phyloP scores from a whole-genome alignment of 2,113 vertebrate species.

The Microtus ochrogaster region DNA sequence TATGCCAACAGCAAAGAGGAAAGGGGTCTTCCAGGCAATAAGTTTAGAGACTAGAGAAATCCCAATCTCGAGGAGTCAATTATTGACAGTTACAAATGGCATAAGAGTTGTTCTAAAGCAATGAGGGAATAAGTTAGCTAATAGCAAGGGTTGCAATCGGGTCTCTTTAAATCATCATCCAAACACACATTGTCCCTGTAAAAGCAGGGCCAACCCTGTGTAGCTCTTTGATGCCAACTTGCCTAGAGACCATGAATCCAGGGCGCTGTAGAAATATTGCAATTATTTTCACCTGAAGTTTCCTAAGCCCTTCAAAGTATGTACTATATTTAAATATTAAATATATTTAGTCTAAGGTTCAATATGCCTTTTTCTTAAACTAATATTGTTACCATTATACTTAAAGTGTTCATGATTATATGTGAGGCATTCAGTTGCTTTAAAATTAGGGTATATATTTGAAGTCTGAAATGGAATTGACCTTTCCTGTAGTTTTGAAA shows the following conservation, averaged over 20 bases:
- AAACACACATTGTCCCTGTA: slow-evolving; percentile 78
- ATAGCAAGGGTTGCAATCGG: slow-evolving; percentile 85
- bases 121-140: slow-evolving; percentile 87
- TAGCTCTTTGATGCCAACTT: slow-evolving; percentile 86
- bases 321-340: slow-evolving; percentile 81
- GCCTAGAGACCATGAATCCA: slow-evolving; percentile 83
- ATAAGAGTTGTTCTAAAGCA: slow-evolving; percentile 87
- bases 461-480: slow-evolving; percentile 78
- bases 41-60: slow-evolving; percentile 86
- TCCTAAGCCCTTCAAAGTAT: slow-evolving; percentile 82
- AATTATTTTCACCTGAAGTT: slow-evolving; percentile 82
- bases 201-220: slow-evolving; percentile 83
- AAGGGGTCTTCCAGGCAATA: not conserved
- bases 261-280: slow-evolving; percentile 83
- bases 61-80: slow-evolving; percentile 86
- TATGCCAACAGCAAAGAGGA: slow-evolving; percentile 56
- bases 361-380: slow-evolving; percentile 80
- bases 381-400: slow-evolving; percentile 61
- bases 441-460: slow-evolving; percentile 80
- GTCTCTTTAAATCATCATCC: slow-evolving; percentile 91
- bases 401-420: slow-evolving; percentile 79
- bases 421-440: slow-evolving; percentile 67
- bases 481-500: slow-evolving; percentile 74
- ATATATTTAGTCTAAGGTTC: slow-evolving; percentile 75
- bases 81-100: slow-evolving; percentile 94